Percentiles rank a stretch among this genome's conserved stretches.
These are phyloP conservation scores for Sphecodes monilicornis DNA, from an alignment of 2,888 invertebrate genomes.

Conservation along the genomic window DNA sequence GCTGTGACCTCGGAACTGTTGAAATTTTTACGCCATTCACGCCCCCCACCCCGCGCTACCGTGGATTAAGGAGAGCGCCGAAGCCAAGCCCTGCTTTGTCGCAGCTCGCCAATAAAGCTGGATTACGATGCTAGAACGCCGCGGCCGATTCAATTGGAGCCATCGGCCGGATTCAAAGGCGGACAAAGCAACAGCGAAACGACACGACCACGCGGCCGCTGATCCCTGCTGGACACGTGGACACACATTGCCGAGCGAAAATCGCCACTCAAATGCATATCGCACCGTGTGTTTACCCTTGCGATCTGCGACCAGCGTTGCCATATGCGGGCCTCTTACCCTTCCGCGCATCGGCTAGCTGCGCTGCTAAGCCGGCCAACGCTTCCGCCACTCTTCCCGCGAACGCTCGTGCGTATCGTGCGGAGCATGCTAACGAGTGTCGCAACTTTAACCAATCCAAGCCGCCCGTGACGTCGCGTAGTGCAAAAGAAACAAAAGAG, in stretches of 20 bases:
- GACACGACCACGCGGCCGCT: neutral
- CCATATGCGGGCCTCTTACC: too few relatives aligned
- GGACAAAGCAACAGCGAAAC: slow-evolving; percentile 7
- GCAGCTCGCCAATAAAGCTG: slow-evolving; percentile 58
- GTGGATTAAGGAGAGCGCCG: slow-evolving; percentile 62
- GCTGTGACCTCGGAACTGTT: slow-evolving; percentile 56
- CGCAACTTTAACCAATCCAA: too few relatives aligned
- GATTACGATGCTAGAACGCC: slow-evolving; percentile 48
- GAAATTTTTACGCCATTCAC: slow-evolving; percentile 71
- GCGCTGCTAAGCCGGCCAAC: too few relatives aligned
- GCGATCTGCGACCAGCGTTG: too few relatives aligned
- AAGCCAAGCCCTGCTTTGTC: slow-evolving; percentile 61
- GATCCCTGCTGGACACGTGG: slow-evolving; percentile 16
- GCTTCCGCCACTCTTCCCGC: too few relatives aligned
- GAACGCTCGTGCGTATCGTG: too few relatives aligned
- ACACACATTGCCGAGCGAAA: slow-evolving; percentile 12
- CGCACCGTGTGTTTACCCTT: slow-evolving; percentile 12
- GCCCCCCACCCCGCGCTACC: neutral
- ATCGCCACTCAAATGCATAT: neutral
- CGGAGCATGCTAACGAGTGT: too few relatives aligned
- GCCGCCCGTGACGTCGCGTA: too few relatives aligned
- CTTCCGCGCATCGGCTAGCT: too few relatives aligned
- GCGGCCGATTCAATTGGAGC: slow-evolving; percentile 52
- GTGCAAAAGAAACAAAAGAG: too few relatives aligned
- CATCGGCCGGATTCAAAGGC: slow-evolving; percentile 39